These are phyloP conservation scores for Rhynchotus rufescens DNA, from an alignment of 2,797 vertebrate genomes.

Conservation along the genomic window DNA sequence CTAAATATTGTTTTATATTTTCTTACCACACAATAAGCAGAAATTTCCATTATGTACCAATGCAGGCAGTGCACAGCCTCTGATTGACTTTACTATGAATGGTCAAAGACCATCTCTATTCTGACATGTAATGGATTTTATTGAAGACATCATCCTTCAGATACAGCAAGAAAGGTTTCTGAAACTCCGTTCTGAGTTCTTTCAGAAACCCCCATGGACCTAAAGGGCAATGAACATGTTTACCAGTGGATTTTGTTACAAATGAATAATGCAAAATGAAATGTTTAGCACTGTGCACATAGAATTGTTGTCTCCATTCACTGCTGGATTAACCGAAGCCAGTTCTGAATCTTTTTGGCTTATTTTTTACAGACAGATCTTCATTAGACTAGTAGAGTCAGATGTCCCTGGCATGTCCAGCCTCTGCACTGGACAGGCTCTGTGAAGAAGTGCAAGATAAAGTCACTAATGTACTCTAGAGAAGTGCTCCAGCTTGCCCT, in stretches of 20 bases:
- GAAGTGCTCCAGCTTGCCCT: not conserved
- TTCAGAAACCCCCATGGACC: not conserved
- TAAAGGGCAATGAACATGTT: not conserved
- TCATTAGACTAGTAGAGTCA: not conserved
- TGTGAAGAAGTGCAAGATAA: not conserved
- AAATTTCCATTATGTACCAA: not conserved
- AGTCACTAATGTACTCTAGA: not conserved
- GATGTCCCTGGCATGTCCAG: not conserved
- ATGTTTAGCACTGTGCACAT: not conserved
- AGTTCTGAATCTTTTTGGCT: not conserved
- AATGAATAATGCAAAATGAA: not conserved
- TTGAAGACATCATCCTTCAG: not conserved
- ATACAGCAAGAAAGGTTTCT: not conserved
- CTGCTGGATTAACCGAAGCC: not conserved
- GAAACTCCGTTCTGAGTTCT: not conserved
- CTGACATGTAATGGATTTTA: not conserved
- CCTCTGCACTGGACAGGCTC: not conserved
- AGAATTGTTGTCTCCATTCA: not conserved
- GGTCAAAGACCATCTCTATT: not conserved
- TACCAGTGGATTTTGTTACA: not conserved
- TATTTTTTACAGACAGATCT: not conserved
- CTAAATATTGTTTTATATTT: not conserved
- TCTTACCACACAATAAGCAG: not conserved
- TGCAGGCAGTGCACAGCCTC: not conserved
- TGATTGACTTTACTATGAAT: not conserved